These are phyloP conservation scores for Hippocampus mohnikei DNA, from an alignment of 2,113 vertebrate species.

Conservation along the genomic window DNA sequence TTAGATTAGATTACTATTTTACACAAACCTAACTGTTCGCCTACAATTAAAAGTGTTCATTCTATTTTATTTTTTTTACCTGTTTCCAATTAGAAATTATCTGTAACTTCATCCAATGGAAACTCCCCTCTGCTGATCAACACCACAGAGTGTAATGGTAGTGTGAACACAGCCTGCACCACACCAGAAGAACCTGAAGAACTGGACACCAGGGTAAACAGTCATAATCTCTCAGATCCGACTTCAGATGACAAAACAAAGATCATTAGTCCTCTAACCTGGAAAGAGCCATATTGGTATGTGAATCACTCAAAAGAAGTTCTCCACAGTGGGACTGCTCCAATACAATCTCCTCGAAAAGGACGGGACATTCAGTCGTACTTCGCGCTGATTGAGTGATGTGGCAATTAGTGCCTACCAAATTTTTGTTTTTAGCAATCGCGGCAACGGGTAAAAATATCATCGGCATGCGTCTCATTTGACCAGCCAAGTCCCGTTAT, in stretches of 20 bases:
- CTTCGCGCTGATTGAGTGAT: too few species aligned
- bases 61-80: not conserved
- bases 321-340: too few species aligned
- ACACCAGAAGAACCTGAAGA: constrained; percentile 83
- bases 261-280: not conserved
- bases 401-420: too few species aligned
- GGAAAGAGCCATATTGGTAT: too few species aligned
- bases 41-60: not conserved
- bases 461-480: too few species aligned
- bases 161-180: constrained; percentile 74
- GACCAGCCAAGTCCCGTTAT: too few species aligned
- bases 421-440: too few species aligned
- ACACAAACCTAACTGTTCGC: not conserved
- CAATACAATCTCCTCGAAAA: too few species aligned
- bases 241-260: not conserved
- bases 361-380: too few species aligned
- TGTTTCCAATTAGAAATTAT: constrained; percentile 75
- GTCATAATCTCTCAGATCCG: not conserved
- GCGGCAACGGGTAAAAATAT: too few species aligned
- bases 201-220: constrained; percentile 78
- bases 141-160: constrained; percentile 87
- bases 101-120: constrained; percentile 80
- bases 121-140: constrained; percentile 83
- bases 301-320: not conserved
- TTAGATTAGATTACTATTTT: not conserved